phyloP scores from a whole-genome alignment of 2,888 invertebrate genomes.

The Anaspis maculata region DNA sequence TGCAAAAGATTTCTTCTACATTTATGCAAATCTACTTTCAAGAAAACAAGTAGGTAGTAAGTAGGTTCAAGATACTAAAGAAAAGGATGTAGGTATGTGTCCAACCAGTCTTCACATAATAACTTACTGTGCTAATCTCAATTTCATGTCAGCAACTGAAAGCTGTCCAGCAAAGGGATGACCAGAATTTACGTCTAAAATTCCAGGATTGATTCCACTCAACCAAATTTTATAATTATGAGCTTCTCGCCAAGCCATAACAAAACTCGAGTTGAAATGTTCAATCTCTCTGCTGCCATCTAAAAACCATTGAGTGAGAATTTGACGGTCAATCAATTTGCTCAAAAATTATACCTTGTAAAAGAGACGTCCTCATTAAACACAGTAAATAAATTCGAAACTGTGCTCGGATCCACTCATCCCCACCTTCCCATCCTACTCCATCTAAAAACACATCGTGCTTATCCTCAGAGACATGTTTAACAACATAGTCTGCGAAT shows the following conservation, averaged over 20 bases:
- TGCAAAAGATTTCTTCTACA: too few relatives aligned
- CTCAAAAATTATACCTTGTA: constrained; percentile 51
- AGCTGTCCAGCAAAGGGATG: constrained; percentile 94
- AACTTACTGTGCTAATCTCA: constrained; percentile 82
- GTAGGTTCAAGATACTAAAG: too few relatives aligned
- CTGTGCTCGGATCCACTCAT: constrained; percentile 93
- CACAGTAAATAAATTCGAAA: constrained; percentile 81
- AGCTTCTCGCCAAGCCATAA: constrained; percentile 78
- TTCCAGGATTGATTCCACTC: constrained; percentile 54
- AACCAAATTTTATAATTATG: constrained; percentile 85
- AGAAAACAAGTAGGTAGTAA: too few relatives aligned
- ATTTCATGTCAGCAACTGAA: constrained; percentile 89
- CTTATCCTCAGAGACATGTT: constrained; percentile 56
- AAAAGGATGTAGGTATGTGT: too few relatives aligned
- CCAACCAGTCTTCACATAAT: constrained; percentile 3
- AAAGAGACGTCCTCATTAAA: constrained; percentile 67
- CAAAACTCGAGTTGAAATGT: constrained; percentile 79
- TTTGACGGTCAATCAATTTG: background rate
- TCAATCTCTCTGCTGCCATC: constrained; percentile 75
- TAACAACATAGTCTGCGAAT: constrained; percentile 89
- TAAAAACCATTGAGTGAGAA: constrained; percentile 38
- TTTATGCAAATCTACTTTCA: too few relatives aligned
- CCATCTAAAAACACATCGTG: constrained; percentile 66
- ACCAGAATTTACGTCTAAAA: constrained; percentile 64
- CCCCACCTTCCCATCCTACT: constrained; percentile 85